Evolutionary conservation across 2,113 vertebrate genomes (phyloP).

Genomic region (Pelvicachromis taeniatus): DNA sequence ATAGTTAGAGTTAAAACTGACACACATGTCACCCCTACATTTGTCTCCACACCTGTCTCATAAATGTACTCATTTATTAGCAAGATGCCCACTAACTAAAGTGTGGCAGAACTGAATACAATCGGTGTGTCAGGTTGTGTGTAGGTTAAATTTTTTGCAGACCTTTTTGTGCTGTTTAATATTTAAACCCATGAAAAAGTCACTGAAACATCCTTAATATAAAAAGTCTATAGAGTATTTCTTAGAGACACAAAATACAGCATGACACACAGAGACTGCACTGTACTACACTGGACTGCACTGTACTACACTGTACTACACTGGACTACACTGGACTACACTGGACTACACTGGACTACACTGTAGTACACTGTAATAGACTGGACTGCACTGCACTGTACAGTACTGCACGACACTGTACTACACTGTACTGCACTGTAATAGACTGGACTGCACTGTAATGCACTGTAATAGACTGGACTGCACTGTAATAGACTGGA

Average conservation of each 20-base stretch:
- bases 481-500: not conserved
- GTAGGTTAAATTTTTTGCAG: not conserved
- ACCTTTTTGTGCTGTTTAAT: not conserved
- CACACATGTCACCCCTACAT: not conserved
- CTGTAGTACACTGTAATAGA: too few species aligned
- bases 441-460: too few species aligned
- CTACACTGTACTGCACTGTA: not conserved
- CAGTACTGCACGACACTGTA: too few species aligned
- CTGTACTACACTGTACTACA: too few species aligned
- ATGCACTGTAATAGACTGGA: too few species aligned
- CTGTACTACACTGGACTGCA: not conserved
- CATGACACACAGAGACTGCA: not conserved
- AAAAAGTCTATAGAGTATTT: not conserved
- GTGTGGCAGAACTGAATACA: not conserved
- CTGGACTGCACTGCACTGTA: too few species aligned
- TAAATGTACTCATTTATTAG: not conserved
- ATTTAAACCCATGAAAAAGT: not conserved
- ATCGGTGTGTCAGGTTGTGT: not conserved
- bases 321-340: too few species aligned
- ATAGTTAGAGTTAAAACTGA: slow-evolving; percentile 1
- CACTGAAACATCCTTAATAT: not conserved
- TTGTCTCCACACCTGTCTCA: slow-evolving; percentile 9
- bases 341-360: not conserved
- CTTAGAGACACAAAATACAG: not conserved
- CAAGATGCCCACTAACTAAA: not conserved